These are phyloP conservation scores for Serripes groenlandicus DNA, from an alignment of 2,888 invertebrate genomes.

Conservation along the genomic window DNA sequence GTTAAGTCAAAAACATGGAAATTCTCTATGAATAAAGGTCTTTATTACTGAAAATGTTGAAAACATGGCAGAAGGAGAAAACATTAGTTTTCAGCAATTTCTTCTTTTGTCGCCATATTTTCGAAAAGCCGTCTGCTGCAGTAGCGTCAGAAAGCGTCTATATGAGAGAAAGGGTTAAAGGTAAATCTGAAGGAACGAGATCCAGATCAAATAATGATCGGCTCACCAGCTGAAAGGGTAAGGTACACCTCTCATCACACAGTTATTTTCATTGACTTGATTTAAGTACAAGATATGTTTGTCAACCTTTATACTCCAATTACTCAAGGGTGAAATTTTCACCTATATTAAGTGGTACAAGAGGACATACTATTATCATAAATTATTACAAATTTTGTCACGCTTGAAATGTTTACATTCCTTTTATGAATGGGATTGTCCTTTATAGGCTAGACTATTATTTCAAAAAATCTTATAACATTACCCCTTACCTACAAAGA, in stretches of 20 bases:
- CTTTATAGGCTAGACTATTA: no score
- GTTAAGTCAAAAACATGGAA: no score
- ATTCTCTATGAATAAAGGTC: no score
- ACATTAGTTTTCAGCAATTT: not conserved
- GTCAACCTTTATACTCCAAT: slow-evolving; percentile 7
- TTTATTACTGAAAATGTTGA: no score
- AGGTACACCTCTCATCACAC: not conserved
- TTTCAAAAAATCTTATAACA: no score
- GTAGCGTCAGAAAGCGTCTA: no score
- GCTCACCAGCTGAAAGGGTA: slow-evolving; percentile 1
- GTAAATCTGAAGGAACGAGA: no score
- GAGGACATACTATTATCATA: slow-evolving; percentile 2
- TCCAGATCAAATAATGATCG: no score
- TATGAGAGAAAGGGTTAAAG: no score
- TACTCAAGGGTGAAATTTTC: slow-evolving; percentile 10
- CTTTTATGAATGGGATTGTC: slow-evolving; percentile 4
- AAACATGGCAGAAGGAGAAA: not conserved
- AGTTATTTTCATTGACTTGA: slow-evolving; percentile 21
- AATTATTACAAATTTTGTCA: slow-evolving; percentile 4
- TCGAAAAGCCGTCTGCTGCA: no score
- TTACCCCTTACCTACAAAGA: no score
- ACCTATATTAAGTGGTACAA: slow-evolving; percentile 11
- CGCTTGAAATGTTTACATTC: not conserved
- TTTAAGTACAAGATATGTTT: slow-evolving; percentile 15
- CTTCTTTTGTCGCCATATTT: not conserved